Conservation (phyloP, 2,888 invertebrate species). For the Xestia xanthographa region DNA sequence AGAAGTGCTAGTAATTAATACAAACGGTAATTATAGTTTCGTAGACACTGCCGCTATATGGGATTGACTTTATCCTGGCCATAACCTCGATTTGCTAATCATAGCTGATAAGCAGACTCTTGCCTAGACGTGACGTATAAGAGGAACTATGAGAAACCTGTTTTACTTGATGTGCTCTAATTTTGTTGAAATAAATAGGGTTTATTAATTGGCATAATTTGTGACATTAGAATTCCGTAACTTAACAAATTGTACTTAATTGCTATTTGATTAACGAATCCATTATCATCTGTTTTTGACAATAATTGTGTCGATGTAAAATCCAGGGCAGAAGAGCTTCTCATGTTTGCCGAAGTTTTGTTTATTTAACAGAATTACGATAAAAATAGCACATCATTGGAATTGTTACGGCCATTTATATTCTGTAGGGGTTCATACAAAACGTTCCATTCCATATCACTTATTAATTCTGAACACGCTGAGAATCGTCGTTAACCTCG, state of each 20-base stretch:
- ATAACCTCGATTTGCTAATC: not conserved
- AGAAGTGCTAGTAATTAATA: not conserved
- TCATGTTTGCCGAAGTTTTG: not conserved
- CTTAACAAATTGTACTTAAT: slow-evolving; percentile 7
- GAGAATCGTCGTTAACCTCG: slow-evolving; percentile 87
- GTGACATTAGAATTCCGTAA: not conserved
- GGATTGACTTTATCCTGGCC: not conserved
- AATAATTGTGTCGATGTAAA: slow-evolving; percentile 13
- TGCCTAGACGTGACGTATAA: not conserved
- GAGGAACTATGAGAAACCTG: not conserved
- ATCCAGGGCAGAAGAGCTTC: slow-evolving; percentile 8
- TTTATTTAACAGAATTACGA: slow-evolving; percentile 34
- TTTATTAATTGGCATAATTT: slow-evolving; percentile 4
- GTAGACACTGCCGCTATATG: slow-evolving; percentile 1
- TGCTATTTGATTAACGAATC: slow-evolving; percentile 4
- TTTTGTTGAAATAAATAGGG: not conserved
- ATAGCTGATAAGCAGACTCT: not conserved
- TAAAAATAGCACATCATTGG: slow-evolving; percentile 49
- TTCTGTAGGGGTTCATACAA: slow-evolving; percentile 73
- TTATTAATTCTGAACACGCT: slow-evolving; percentile 84
- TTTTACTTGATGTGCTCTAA: not conserved
- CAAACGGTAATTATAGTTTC: not conserved
- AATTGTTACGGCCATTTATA: slow-evolving; percentile 75
- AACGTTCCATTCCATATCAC: slow-evolving; percentile 73
- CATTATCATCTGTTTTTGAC: not conserved